Base-by-base conservation (phyloP, 2,888 invertebrate species). In the Chymomyza caudatula region DNA sequence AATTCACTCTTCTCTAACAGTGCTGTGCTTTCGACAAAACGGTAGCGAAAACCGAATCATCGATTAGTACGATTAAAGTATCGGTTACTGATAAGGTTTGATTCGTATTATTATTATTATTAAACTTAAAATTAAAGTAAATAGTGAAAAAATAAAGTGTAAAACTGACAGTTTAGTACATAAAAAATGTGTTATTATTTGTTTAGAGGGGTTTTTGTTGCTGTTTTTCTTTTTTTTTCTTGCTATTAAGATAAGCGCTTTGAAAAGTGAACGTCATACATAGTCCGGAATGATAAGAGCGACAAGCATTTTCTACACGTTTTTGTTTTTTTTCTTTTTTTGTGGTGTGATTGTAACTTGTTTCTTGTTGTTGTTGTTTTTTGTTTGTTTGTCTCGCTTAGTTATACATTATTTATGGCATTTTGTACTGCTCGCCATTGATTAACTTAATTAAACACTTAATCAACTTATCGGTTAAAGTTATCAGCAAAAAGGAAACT, bases 401-500 rank as follows among this genome's bases (percentile, higher is more conserved):
- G 67, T 60, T 60, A 51, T 53, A 59, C 42, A 60, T 69, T 72
- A 62, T 70, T 67, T 71, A 63, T 68, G 68, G 49, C 44, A 60
- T 60, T 73, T 29, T 25, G 5, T 59, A n/a, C n/a, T 17, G 15
- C 17, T 3, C 64, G 59, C 51, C 61, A 58, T 59, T 66, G 63
- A 65, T 74, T 82, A 80, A 77, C 77, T 82, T 73, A 86, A 87
- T 87, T 88, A 82, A 87, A 66, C 78, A 78, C 76, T 74, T 81
- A 76, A 80, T 82, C 65, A 72, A 72, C 65, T 84, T 81, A 79
- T 86, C 82, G 70, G 77, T 37, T 15, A 53, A 54, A 67, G 73
- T 76, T 82, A 77, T 78, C 74, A 58, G 55, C 29, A 25, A 6
- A 52, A 23, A 22, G 13, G 8, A 6, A 73, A 88, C 88, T 89